Conservation (phyloP, 2,797 vertebrate genomes). For the Acomys russatus region DNA sequence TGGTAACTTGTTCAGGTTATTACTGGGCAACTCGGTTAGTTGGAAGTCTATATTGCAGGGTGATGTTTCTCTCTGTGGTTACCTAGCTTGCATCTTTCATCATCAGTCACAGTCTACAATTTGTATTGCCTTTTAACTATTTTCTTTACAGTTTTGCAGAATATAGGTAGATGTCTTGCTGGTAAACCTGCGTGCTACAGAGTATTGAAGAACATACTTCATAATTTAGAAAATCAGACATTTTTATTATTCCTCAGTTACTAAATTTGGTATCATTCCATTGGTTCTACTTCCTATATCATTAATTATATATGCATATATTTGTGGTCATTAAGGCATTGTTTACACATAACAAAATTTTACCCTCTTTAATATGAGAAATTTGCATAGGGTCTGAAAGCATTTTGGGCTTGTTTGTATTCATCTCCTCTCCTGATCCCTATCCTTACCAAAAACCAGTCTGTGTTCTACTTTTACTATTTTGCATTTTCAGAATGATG, state of each 20-base stretch:
- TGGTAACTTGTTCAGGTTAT: not conserved
- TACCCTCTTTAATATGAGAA: not conserved
- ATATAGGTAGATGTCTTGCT: not conserved
- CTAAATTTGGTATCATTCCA: no score
- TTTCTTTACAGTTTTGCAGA: not conserved
- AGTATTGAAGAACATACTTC: not conserved
- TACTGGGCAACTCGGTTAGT: not conserved
- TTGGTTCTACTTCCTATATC: not conserved
- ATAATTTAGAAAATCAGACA: not conserved
- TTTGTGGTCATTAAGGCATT: not conserved
- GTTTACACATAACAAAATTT: not conserved
- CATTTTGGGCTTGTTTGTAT: not conserved
- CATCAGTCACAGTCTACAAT: not conserved
- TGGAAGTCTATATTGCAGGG: not conserved
- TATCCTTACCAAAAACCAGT: not conserved
- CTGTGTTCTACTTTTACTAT: not conserved
- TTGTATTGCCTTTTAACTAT: not conserved
- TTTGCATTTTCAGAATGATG: no score
- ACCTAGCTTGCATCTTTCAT: not conserved
- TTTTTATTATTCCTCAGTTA: not conserved
- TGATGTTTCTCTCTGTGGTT: not conserved
- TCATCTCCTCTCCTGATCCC: not conserved
- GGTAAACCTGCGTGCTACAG: not conserved
- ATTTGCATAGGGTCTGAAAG: not conserved
- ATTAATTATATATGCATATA: not conserved